Evolutionary conservation across 2,888 invertebrate genomes (phyloP), one percentile per base, ranked within the genome.

Genomic region (Agrochola lychnidis): DNA sequence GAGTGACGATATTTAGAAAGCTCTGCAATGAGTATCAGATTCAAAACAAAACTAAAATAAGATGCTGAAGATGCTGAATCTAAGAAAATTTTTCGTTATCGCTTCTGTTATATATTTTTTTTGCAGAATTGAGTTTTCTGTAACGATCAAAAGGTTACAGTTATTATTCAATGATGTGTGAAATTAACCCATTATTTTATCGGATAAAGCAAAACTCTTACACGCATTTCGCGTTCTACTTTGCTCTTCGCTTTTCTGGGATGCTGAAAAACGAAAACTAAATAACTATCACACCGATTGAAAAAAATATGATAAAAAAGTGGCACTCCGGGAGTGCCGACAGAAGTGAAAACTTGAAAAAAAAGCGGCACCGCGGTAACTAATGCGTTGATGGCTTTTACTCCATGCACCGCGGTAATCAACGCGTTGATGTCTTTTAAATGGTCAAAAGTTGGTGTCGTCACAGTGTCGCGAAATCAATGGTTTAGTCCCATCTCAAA

Each of bases 131-230:
- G 36, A 57, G 16, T 25, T 51, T 42, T 51, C 45, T 30, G 14
- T 67, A 61, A 45, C 66, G 61, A 82, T 53, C 69, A 9, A 57
- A 51, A 59, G 22, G 45, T 61, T 48, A 42, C 22, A 64, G 61
- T 82, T 79, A 82, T 82, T 69, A 53, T 82, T 80, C 59, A 83
- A 80, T 80, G 78, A 61, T 51, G 66, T 83, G 70, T 83, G 78
- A 80, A 80, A 80, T 79, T 83, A 78, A 61, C 61, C 64, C 64
- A 61, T 77, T 70, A 80, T 61, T 80, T 75, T 64, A 59, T 57
- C 36, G 14, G 10, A 53, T 56, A 48, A 19, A 57, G 6, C 16
- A 36, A 36, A 30, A 30, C 30, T 30, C 30, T 30, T 30, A 19
- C 36, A 4, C 36, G 36, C 2, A 67, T 16, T 42, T 68, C 45